These are phyloP conservation scores for Tragulus kanchil DNA, from an alignment of 2,113 vertebrate species.

Conservation along the genomic window DNA sequence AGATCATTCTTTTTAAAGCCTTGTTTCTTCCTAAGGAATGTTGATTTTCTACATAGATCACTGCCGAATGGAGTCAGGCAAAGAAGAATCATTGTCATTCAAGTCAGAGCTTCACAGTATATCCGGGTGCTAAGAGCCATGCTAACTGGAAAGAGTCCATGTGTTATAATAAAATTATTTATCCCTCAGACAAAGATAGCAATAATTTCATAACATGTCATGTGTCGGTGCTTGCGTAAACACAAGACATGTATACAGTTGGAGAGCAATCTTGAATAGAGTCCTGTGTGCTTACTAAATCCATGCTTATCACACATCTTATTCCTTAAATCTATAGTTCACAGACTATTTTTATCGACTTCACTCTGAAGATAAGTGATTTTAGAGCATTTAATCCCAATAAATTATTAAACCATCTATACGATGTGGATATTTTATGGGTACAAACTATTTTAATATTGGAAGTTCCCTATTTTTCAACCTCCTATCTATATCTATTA, in stretches of 20 bases:
- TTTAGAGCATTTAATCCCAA: background rate
- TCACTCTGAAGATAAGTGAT: background rate
- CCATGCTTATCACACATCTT: background rate
- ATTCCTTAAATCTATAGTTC: background rate
- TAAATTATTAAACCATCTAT: background rate
- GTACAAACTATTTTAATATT: background rate
- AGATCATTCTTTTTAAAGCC: conserved; percentile 76
- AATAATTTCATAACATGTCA: background rate
- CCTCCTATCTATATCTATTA: background rate
- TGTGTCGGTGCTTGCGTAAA: background rate
- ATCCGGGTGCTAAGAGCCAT: conserved; percentile 33
- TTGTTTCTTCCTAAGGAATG: conserved; percentile 73
- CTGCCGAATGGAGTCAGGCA: conserved; percentile 42
- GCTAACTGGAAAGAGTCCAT: conserved; percentile 40
- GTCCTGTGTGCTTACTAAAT: background rate
- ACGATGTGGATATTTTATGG: conserved; percentile 22
- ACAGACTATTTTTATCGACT: background rate
- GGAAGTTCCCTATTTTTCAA: background rate
- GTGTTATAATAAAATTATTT: conserved; percentile 53
- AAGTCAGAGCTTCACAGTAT: conserved; percentile 34
- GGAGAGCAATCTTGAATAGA: background rate
- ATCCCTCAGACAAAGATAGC: conserved; percentile 26
- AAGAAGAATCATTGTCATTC: conserved; percentile 43
- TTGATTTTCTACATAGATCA: conserved; percentile 69
- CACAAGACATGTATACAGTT: background rate